Evolutionary conservation across 2,113 vertebrate genomes (phyloP).

Genomic region (Sceloporus tristichus): DNA sequence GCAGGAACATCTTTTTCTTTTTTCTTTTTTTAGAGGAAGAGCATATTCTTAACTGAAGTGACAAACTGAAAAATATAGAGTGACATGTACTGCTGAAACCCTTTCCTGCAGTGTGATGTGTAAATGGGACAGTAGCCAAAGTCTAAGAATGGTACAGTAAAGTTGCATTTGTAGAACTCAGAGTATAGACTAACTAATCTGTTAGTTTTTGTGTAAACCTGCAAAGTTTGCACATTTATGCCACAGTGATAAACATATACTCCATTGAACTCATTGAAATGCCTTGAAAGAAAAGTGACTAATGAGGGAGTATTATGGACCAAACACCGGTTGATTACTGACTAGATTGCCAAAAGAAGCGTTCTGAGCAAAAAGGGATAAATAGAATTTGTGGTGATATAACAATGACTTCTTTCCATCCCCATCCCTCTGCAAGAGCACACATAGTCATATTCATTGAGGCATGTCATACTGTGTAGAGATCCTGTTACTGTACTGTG

Average conservation of each 20-base stretch:
- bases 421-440: too few relatives aligned
- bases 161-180: neutral
- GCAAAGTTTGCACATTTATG: neutral
- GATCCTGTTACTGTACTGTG: too few relatives aligned
- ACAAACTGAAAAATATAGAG: slow-evolving; percentile 12
- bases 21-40: neutral
- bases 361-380: too few relatives aligned
- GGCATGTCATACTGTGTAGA: too few relatives aligned
- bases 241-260: neutral
- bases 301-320: neutral
- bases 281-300: neutral
- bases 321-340: too few relatives aligned
- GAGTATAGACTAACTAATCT: too few relatives aligned
- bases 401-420: too few relatives aligned
- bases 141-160: neutral
- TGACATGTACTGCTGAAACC: slow-evolving; percentile 23
- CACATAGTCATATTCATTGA: too few relatives aligned
- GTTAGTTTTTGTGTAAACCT: neutral
- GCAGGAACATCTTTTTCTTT: too few relatives aligned
- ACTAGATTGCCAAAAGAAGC: too few relatives aligned
- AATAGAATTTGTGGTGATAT: too few relatives aligned
- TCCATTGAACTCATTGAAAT: neutral
- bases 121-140: neutral
- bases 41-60: slow-evolving; percentile 44
- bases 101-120: accelerated